phyloP scores from a whole-genome alignment of 2,888 invertebrate species.

The Sepiola atlantica region DNA sequence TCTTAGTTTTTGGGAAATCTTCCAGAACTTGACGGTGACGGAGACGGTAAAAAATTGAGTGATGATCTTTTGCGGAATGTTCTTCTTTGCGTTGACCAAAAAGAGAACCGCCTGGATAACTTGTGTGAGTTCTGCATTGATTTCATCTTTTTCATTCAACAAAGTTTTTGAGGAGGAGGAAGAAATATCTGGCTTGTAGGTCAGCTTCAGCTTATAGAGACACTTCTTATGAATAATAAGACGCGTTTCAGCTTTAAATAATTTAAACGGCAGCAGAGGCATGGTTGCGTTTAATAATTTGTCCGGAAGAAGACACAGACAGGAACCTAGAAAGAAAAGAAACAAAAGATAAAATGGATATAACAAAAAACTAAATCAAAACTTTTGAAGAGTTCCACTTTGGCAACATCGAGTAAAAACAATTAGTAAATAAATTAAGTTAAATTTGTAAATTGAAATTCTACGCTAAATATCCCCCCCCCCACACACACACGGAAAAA shows the following conservation, averaged over 20 bases:
- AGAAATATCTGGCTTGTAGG: neutral
- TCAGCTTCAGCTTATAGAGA: neutral
- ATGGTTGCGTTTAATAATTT: neutral
- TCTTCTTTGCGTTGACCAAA: neutral
- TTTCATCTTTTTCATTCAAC: neutral
- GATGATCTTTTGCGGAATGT: neutral
- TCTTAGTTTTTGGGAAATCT: neutral
- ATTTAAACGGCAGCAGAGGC: neutral
- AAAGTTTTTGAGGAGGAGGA: neutral
- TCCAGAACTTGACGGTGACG: neutral
- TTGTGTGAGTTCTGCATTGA: neutral
- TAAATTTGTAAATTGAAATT: too few relatives aligned
- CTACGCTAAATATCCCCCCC: too few relatives aligned
- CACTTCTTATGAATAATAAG: neutral
- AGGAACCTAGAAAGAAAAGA: neutral
- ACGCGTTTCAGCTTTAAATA: neutral
- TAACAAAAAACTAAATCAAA: too few relatives aligned
- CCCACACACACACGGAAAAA: too few relatives aligned
- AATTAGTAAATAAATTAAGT: too few relatives aligned
- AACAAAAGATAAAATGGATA: neutral
- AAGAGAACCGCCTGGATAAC: neutral
- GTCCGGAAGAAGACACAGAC: neutral
- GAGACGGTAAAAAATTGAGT: neutral
- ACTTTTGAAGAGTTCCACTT: too few relatives aligned
- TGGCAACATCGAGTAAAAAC: too few relatives aligned